Evolutionary conservation across 2,113 vertebrate genomes (phyloP).

Genomic region (Saiga tatarica): DNA sequence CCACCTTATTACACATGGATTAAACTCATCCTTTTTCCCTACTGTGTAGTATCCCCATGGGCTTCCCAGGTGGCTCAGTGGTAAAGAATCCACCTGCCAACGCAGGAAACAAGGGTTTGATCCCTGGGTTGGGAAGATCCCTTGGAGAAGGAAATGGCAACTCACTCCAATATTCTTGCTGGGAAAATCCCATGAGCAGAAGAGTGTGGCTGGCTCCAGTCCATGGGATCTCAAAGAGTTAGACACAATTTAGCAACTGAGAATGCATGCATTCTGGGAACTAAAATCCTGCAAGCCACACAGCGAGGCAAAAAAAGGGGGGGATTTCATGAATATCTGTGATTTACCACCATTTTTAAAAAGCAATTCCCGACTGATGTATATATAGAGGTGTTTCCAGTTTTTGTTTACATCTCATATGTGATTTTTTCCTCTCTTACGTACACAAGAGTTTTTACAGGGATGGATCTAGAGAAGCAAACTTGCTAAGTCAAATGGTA

Average conservation of each 20-base stretch:
- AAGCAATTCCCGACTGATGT: background rate
- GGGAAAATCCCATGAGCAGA: background rate
- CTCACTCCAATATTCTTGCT: background rate
- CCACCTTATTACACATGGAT: background rate
- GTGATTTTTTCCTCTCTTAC: background rate
- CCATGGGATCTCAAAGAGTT: background rate
- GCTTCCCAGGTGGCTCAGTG: background rate
- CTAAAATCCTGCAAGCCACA: background rate
- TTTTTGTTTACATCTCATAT: background rate
- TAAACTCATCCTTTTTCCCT: background rate
- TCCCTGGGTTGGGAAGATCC: background rate
- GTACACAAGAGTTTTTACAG: background rate
- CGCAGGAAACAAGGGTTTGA: background rate
- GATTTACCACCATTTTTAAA: background rate
- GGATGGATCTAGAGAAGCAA: background rate
- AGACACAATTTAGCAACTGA: background rate
- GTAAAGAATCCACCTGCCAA: background rate
- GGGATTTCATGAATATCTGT: background rate
- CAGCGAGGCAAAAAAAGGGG: background rate
- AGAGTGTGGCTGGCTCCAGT: background rate
- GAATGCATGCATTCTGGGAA: background rate
- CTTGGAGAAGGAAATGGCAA: background rate
- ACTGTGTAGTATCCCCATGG: background rate
- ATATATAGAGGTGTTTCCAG: background rate
- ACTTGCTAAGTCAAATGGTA: background rate